Conservation (phyloP, 2,113 vertebrate species). For the Sisor rabdophorus region DNA sequence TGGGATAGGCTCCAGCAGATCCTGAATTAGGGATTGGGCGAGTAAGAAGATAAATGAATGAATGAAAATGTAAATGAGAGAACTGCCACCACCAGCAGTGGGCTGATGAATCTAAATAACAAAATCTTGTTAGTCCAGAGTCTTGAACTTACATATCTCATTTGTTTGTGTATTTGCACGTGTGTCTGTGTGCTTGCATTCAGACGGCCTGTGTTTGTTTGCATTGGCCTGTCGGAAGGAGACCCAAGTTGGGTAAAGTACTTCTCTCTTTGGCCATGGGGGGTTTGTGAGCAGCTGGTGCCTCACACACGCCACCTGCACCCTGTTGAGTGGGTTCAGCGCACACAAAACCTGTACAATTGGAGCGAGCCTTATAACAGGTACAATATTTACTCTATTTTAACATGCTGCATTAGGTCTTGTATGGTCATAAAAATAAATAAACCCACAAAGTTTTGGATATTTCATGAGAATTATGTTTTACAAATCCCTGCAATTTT, state of each 20-base stretch:
- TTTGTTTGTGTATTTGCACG: constrained; percentile 31
- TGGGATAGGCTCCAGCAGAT: too few species aligned
- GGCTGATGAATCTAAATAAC: background rate
- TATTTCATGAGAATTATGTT: too few species aligned
- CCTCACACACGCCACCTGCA: constrained; percentile 71
- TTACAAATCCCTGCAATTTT: too few species aligned
- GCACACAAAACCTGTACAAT: constrained; percentile 83
- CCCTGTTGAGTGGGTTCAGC: constrained; percentile 78
- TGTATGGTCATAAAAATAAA: too few species aligned
- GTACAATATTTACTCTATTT: constrained; percentile 46
- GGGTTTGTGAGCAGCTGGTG: constrained; percentile 86
- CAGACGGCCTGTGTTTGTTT: constrained; percentile 85
- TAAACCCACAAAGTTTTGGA: too few species aligned
- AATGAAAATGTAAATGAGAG: background rate
- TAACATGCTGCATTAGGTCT: background rate
- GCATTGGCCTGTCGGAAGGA: constrained; percentile 89
- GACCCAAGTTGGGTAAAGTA: constrained; percentile 84
- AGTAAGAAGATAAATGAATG: too few species aligned
- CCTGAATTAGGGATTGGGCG: too few species aligned
- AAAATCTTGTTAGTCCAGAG: background rate
- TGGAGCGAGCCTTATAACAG: constrained; percentile 83
- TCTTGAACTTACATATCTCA: background rate
- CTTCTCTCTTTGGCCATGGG: constrained; percentile 86
- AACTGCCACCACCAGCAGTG: too few species aligned
- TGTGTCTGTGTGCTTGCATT: constrained; percentile 40